phyloP scores from a whole-genome alignment of 1,140 invertebrate species.

The Apocrypta bakeri region DNA sequence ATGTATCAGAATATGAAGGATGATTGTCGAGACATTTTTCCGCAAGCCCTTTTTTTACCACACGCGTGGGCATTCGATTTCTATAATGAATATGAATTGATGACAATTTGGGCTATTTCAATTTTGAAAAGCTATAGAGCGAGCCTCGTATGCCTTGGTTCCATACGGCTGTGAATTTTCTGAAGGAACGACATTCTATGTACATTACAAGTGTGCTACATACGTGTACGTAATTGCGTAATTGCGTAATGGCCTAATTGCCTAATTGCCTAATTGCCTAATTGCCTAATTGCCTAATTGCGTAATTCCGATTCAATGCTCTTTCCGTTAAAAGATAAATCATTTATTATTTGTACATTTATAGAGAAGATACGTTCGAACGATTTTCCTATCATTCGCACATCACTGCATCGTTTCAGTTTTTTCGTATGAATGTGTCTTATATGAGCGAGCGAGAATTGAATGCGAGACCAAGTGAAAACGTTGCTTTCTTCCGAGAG shows the following conservation, averaged over 20 bases:
- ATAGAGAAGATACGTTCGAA: conserved; percentile 1
- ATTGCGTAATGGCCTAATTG: no score
- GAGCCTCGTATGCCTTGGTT: conserved; percentile 58
- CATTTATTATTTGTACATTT: conserved; percentile 29
- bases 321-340: conserved; percentile 27
- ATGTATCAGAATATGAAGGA: background rate
- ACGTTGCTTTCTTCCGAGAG: conserved; percentile 17
- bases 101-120: background rate
- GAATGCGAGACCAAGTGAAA: background rate
- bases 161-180: conserved; percentile 72
- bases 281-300: no score
- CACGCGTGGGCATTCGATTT: no score
- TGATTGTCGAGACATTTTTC: background rate
- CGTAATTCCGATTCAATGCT: conserved; percentile 25
- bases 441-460: background rate
- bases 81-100: background rate
- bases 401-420: conserved; percentile 29
- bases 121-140: conserved; percentile 12
- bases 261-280: no score
- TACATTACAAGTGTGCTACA: conserved; percentile 62
- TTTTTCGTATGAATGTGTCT: conserved; percentile 30
- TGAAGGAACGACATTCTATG: conserved; percentile 65
- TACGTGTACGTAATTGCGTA: conserved; percentile 23
- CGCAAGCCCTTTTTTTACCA: no score
- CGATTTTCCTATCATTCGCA: conserved; percentile 34